Evolutionary conservation across 1,140 invertebrate genomes (phyloP).

Genomic region (Lysiphlebus fabarum): DNA sequence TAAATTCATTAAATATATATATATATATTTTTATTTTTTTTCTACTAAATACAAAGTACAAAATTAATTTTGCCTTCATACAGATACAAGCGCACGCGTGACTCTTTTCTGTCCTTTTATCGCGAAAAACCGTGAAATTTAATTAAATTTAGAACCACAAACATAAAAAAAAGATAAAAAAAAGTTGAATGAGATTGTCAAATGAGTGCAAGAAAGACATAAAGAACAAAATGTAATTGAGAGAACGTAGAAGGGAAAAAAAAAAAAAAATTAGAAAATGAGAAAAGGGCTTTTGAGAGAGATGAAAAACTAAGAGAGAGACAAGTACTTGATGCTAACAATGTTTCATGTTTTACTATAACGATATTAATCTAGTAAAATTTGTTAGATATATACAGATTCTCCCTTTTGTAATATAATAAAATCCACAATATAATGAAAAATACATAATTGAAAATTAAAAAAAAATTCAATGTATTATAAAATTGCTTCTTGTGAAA

Average conservation of each 20-base stretch:
- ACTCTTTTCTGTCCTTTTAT: constrained; percentile 45
- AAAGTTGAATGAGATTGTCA: background rate
- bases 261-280: constrained; percentile 3
- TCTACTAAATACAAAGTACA: constrained; percentile 27
- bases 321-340: constrained; percentile 48
- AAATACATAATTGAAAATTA: no score
- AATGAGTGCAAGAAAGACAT: background rate
- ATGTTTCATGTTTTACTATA: constrained; percentile 43
- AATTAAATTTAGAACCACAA: constrained; percentile 56
- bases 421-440: no score
- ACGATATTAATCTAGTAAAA: constrained; percentile 50
- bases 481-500: no score
- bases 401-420: no score
- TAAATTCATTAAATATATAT: constrained; percentile 50
- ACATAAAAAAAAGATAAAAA: constrained; percentile 40
- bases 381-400: constrained; percentile 4
- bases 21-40: no score
- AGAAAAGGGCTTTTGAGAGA: constrained; percentile 26
- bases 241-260: background rate
- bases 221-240: constrained; percentile 14
- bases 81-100: constrained; percentile 25
- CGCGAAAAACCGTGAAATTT: constrained; percentile 57
- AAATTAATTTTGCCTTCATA: constrained; percentile 52
- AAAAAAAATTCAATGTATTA: no score
- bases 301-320: constrained; percentile 29